Evolutionary conservation across 37 sponge, comb jelly and placozoan species (phyloP), one percentile per base, ranked within the genome.

Genomic region (Axinella damicornis): DNA sequence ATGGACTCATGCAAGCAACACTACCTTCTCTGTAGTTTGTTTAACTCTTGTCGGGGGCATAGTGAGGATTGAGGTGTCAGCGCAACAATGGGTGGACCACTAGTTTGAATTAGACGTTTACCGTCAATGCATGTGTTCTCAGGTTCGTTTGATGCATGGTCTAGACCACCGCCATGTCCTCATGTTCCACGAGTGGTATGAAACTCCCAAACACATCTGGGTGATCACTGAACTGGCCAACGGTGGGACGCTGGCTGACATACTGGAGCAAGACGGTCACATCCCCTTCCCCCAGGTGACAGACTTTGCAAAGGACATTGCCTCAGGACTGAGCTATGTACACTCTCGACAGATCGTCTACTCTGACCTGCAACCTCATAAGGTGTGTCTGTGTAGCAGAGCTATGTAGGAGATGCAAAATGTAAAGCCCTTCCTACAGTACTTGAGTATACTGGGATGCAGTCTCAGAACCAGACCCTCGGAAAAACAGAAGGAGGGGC

Each of bases 201-300:
- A 89, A 61, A 88, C 94, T 9, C 77, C 90, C 2, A 74, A 89
- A 69, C 94, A 93, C 52, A 74, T 93, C 36, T 93, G 94, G 94
- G 57, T 86, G 17, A 89, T 93, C 18, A 87, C 79, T 30, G 90
- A 93, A 61, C 77, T 93, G 34, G 91, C 87, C 67, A 59, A 65
- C 30, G 94, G 87, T 28, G 90, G 94, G 22, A 87, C 90, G 0
- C 81, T 93, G 30, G 70, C 61, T 34, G 83, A 82, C 32, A 66
- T 93, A 1, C 66, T 89, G 64, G 79, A 76, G 27, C 85, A 85
- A 71, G 94, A 93, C 79, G 87, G 90, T 35, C 64, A 73, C 27
- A 77, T 93, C 14, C 83, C 86, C 18, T 70, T 61, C 39, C 54
- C 33, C 2, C 24, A 56, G 21, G 40, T 81, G 33, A 4, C 40